A percentile compares a stretch with the other conserved stretches of the same genome.
These are phyloP conservation scores for Lepeophtheirus salmonis DNA, from an alignment of 1,140 invertebrate species.

Conservation along the genomic window DNA sequence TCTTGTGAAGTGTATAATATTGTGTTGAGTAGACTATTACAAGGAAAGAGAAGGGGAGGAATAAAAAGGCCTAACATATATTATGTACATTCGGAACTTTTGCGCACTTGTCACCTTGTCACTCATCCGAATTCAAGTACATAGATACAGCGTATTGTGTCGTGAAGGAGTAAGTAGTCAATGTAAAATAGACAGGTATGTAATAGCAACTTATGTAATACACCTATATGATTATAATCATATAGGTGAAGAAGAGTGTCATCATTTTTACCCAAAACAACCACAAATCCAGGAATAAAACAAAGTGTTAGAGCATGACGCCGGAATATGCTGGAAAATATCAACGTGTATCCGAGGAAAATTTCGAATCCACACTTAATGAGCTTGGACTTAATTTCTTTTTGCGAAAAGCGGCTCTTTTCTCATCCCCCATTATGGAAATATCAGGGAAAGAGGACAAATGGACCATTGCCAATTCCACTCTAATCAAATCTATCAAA, in stretches of 20 bases:
- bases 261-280: background rate
- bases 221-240: background rate
- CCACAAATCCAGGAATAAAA: background rate
- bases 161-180: no score
- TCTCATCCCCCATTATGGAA: slow-evolving; percentile 13
- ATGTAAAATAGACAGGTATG: background rate
- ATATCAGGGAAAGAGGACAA: slow-evolving; percentile 1
- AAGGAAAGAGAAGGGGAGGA: no score
- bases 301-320: background rate
- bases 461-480: slow-evolving; percentile 9
- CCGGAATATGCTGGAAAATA: slow-evolving; percentile 7
- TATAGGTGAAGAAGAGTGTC: background rate
- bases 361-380: slow-evolving; percentile 12
- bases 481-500: background rate
- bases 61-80: no score
- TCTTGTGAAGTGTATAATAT: no score
- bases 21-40: no score
- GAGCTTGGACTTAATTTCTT: slow-evolving; percentile 10
- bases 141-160: no score
- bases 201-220: background rate
- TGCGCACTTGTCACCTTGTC: no score
- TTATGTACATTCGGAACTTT: no score
- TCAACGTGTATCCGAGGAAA: slow-evolving; percentile 1
- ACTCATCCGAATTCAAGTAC: no score
- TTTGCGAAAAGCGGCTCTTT: slow-evolving; percentile 10